Base-by-base conservation (phyloP, 1,140 invertebrate species). In the Drosophila aff. region DNA sequence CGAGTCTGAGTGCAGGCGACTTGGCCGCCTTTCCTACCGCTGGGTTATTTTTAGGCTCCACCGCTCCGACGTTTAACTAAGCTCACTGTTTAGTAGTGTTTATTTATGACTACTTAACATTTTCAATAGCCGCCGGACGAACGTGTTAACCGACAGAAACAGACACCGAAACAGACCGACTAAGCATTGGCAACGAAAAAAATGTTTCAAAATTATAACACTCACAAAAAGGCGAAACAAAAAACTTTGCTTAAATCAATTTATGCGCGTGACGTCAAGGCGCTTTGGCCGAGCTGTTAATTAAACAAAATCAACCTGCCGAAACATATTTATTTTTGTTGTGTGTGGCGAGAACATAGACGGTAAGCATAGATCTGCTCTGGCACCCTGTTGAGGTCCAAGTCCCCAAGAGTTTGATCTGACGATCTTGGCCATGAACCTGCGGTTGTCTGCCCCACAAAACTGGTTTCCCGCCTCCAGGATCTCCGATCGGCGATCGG, bases 91-190 rank as follows among this genome's bases (percentile, higher is more conserved):
- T 90, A 84, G 77, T 84, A 76, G 85, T 89, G 85, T 89, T 84
- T 89, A 89, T 89, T 89, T 89, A 90, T 89, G 84, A 81, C 84
- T 89, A 90, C 78, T 87, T 87, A 84, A 75, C 57, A 84, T 79
- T 76, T 71, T 74, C 61, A 57, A 71, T 67, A 71, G 80, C 75
- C 78, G 55, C 82, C 75, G 53, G 68, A 73, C 68, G 82, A 84
- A 78, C 81, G 84, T 87, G 84, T 83, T 89, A 89, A 84, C 81
- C 57, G 60, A 62, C 77, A 76, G 63, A 67, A 73, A 71, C 61
- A 68, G 59, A 55, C 66, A 57, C 65, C 72, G 23, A 65, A 62
- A 65, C 61, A 57, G 28, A 47, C 65, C 62, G 16, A 59, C 23
- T 41, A 15, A 31, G 59, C 44, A 68, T 75, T 40, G 53, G 31